These are phyloP conservation scores for Ascidia mentula DNA, from an alignment of 23 tunicate species.

Conservation along the genomic window DNA sequence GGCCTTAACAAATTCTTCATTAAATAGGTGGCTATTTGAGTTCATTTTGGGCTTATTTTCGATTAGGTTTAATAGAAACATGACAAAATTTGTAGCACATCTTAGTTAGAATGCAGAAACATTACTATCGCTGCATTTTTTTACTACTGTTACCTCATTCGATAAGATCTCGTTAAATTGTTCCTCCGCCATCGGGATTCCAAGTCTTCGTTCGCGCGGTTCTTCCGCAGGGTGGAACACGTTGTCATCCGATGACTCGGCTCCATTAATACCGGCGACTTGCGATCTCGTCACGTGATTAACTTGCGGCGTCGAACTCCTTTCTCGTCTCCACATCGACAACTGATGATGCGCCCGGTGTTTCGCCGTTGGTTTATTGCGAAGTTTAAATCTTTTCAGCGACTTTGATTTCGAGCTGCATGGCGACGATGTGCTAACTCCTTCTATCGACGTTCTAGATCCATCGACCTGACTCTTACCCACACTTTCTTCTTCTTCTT, in stretches of 20 bases:
- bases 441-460: background rate
- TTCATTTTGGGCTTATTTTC: too few species aligned
- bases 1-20: too few species aligned
- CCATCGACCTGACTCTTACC: background rate
- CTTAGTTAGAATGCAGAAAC: too few species aligned
- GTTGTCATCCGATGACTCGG: background rate
- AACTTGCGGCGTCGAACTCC: background rate
- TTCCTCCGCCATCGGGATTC: constrained; percentile 65
- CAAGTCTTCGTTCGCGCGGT: constrained; percentile 9
- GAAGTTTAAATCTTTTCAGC: background rate
- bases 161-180: background rate
- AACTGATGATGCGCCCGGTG: background rate
- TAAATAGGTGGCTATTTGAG: too few species aligned
- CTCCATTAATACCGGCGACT: too few species aligned
- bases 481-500: too few species aligned
- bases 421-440: background rate
- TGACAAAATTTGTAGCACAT: too few species aligned
- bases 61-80: too few species aligned
- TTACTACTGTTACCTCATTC: too few species aligned
- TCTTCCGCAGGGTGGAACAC: background rate
- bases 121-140: too few species aligned
- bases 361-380: background rate
- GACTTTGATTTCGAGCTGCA: background rate
- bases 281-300: background rate
- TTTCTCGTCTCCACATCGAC: background rate